Conservation (phyloP, 2,888 invertebrate genomes). For the Diabrotica balteata region DNA sequence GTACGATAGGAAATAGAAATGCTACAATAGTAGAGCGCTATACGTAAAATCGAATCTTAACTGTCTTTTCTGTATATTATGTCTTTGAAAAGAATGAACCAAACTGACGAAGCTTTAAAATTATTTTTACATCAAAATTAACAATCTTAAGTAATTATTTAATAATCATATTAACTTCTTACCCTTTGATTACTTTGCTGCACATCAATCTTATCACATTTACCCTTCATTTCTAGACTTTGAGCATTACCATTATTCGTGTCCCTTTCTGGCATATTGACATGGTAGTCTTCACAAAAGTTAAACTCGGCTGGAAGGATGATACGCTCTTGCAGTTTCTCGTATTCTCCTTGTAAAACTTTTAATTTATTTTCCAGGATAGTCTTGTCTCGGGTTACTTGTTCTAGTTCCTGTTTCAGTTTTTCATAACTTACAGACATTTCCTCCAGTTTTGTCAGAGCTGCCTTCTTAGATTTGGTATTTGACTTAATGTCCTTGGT, state of each 20-base stretch:
- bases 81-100: too few relatives aligned
- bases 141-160: too few relatives aligned
- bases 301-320: conserved; percentile 34
- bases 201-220: too few relatives aligned
- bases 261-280: conserved; percentile 45
- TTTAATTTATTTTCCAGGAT: conserved; percentile 50
- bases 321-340: conserved; percentile 48
- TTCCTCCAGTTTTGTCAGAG: conserved; percentile 53
- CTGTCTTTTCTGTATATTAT: too few relatives aligned
- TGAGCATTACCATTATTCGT: conserved; percentile 23
- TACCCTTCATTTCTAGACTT: too few relatives aligned
- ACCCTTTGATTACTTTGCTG: too few relatives aligned
- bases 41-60: too few relatives aligned
- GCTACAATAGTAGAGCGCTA: too few relatives aligned
- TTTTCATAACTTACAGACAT: conserved; percentile 41
- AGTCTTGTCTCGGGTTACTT: conserved; percentile 50
- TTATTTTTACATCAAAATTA: too few relatives aligned
- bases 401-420: conserved; percentile 48
- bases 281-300: conserved; percentile 27
- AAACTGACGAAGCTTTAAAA: too few relatives aligned
- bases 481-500: conserved; percentile 53
- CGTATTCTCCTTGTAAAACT: conserved; percentile 49
- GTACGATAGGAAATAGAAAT: too few relatives aligned
- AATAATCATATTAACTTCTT: too few relatives aligned
- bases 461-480: conserved; percentile 52